phyloP scores from a whole-genome alignment of 2,113 vertebrate genomes.

The Campylorhamphus procurvoides region DNA sequence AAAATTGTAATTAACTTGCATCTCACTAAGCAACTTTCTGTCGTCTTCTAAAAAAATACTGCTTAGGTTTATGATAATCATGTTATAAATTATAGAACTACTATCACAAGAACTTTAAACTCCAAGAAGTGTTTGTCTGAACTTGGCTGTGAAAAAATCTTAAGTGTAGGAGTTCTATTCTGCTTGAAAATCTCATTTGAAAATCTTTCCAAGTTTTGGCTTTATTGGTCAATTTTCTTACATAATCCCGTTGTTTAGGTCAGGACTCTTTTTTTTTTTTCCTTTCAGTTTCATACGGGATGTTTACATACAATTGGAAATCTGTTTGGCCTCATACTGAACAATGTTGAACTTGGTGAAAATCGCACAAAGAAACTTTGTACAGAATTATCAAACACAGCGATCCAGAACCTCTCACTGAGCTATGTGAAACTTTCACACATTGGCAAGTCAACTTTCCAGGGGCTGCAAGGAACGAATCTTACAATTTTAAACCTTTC shows the following conservation, averaged over 20 bases:
- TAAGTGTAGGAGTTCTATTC: neutral
- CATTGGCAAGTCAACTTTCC: conserved; percentile 76
- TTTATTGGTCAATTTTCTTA: neutral
- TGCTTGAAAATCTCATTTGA: neutral
- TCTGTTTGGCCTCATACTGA: conserved; percentile 79
- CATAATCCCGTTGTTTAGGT: neutral
- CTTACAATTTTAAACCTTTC: conserved; percentile 86
- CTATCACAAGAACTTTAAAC: neutral
- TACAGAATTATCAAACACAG: conserved; percentile 79
- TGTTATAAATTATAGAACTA: neutral
- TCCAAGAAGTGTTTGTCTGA: neutral
- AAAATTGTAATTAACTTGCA: neutral
- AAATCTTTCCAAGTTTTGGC: neutral
- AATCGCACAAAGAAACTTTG: conserved; percentile 73
- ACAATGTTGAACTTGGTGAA: conserved; percentile 72
- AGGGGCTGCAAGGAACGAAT: conserved; percentile 79
- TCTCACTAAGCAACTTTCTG: neutral
- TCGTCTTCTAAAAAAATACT: neutral
- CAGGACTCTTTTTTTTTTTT: neutral
- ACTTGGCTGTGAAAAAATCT: neutral
- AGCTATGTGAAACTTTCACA: conserved; percentile 70
- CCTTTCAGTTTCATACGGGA: conserved; percentile 80
- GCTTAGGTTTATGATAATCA: neutral
- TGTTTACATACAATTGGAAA: conserved; percentile 83
- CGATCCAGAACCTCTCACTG: conserved; percentile 80